A percentile compares a stretch with the other conserved stretches of the same genome.
Conservation (phyloP, 2,888 invertebrate genomes). For the Clostera curtula region DNA sequence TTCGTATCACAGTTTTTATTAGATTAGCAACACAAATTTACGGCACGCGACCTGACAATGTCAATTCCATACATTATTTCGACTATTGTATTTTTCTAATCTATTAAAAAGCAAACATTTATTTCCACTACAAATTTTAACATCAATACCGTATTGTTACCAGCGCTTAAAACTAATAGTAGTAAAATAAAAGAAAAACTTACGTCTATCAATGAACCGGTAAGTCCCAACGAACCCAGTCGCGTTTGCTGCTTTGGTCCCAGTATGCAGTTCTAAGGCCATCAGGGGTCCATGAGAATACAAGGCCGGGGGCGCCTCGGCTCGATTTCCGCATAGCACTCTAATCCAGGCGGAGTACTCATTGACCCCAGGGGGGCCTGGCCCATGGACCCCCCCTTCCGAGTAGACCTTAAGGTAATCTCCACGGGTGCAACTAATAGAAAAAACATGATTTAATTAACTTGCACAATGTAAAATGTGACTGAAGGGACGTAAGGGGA, state of each 20-base stretch:
- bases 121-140: too few species aligned
- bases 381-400: conserved; percentile 82
- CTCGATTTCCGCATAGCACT: conserved; percentile 80
- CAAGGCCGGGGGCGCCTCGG: conserved; percentile 81
- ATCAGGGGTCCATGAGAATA: conserved; percentile 84
- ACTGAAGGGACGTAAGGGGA: too few species aligned
- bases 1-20: too few species aligned
- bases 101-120: too few species aligned
- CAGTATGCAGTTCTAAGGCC: conserved; percentile 82
- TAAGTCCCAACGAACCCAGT: conserved; percentile 85
- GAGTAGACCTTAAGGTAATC: conserved; percentile 87
- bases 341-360: conserved; percentile 86
- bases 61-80: too few species aligned
- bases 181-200: conserved; percentile 63
- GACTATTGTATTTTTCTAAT: too few species aligned
- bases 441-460: neutral
- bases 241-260: conserved; percentile 62
- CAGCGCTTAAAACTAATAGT: too few species aligned
- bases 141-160: too few species aligned
- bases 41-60: too few species aligned
- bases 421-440: conserved; percentile 79
- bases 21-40: too few species aligned
- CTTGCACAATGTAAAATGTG: too few species aligned
- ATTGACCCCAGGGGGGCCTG: conserved; percentile 81
- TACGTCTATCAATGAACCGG: conserved; percentile 85